Base-by-base conservation (phyloP, 2,888 invertebrate species). In the Eustalomyia histrio region DNA sequence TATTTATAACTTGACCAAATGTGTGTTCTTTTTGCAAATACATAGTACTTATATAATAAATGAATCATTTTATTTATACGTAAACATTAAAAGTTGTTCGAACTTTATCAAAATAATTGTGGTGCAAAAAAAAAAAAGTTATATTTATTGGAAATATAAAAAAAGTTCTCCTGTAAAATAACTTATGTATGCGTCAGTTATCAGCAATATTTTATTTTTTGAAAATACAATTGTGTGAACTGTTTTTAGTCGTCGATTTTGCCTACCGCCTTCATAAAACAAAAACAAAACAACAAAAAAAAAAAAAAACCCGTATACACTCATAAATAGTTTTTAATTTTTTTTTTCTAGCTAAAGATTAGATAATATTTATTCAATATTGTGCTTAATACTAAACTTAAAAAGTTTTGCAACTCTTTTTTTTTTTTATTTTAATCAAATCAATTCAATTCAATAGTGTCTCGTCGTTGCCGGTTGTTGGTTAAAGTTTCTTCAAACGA, bases 281-380 rank as follows among this genome's bases (percentile, higher is more conserved):
- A 60, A 52, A 63, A 43, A 61, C 12, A 43, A 35, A 35, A 10
- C 35, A 43, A 18, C 16, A 63, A 24, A n/a, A n/a, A n/a, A n/a
- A n/a, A n/a, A n/a, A n/a, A n/a, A n/a, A n/a, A n/a, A n/a, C n/a
- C n/a, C 47, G 0, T 39, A 43, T 6, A 47, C 18, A 24, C 10
- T 14, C 21, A 47, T 18, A 16, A 6, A 39, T 53, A 43, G 10
- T 39, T 21, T 63, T 47, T 14, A n/a, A n/a, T 21, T 24, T 55
- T 55, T 55, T 24, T 57, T 57, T 57, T 57, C 29, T 14, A 57
- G 35, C 47, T 73, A 39, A 72, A 73, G 61, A 68, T 72, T 72
- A 72, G 72, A 72, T 67, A 78, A 67, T 61, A 73, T 63, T 52
- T 63, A 63, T 72, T 29, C 43, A 47, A 57, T 57, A 57, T 57